A percentile compares a stretch with the other conserved stretches of the same genome.
Conservation (phyloP, 2,888 invertebrate genomes). For the Matsumyia berberina region DNA sequence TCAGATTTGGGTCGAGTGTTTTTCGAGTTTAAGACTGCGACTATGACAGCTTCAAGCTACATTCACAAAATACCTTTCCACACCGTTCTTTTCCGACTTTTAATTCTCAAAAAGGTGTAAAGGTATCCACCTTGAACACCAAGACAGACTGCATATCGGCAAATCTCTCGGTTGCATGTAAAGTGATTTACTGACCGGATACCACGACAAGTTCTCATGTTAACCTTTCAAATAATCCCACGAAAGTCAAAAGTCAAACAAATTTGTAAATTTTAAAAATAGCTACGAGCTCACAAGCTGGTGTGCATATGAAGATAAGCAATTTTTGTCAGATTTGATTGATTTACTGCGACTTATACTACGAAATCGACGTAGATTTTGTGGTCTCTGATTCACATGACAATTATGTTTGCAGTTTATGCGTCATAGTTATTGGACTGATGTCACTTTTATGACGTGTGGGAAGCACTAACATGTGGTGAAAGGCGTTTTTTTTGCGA, state of each 20-base stretch:
- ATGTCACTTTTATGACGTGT: neutral
- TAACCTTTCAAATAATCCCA: neutral
- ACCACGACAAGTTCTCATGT: neutral
- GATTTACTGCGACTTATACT: neutral
- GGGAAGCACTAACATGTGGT: neutral
- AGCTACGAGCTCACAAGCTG: neutral
- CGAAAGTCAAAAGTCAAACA: too few species aligned
- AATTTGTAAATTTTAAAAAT: slow-evolving; percentile 22
- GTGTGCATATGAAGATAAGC: slow-evolving; percentile 1
- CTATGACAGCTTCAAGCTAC: too few species aligned
- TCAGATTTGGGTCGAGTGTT: too few species aligned
- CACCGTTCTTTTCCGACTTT: too few species aligned
- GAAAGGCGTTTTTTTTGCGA: neutral
- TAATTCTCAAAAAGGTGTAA: too few species aligned
- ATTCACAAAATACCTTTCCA: too few species aligned
- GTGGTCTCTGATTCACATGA: slow-evolving; percentile 6
- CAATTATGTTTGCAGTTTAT: neutral
- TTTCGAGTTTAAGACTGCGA: too few species aligned
- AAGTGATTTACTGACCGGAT: neutral
- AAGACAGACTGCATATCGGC: too few species aligned
- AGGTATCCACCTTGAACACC: too few species aligned
- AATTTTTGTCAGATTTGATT: slow-evolving; percentile 11
- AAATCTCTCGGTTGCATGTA: neutral
- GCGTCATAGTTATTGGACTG: slow-evolving; percentile 3
- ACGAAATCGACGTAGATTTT: neutral